Base-by-base conservation (phyloP, 1,140 invertebrate genomes). In the Lysiphlebus fabarum region DNA sequence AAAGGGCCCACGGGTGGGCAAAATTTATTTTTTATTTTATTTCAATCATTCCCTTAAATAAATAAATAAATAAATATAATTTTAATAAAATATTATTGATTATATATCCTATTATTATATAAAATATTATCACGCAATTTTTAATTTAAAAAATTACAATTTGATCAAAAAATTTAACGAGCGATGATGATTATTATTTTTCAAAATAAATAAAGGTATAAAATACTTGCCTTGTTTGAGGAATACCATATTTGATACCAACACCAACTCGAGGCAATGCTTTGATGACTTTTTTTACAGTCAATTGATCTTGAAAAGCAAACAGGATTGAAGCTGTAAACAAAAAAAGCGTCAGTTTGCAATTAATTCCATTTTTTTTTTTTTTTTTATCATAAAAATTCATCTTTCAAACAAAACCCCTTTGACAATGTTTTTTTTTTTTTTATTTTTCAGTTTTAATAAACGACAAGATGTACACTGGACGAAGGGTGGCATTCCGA, bases 191-290 rank as follows among this genome's bases (percentile, higher is more conserved):
- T n/a, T 26, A 26, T 26, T 26, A 26, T 26, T 26, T 26, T 26
- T 26, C 2, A 26, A 26, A 26, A 26, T 26, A 2, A 2, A 26
- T 26, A 26, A 26, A n/a, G n/a, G n/a, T n/a, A 41, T 49, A 7
- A 6, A 26, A 49, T 12, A 59, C 82, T 83, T 78, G 92, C 90
- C 92, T 90, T 58, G 93, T 96, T 82, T 99, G 96, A 34, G 94
- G 93, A 68, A 99, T 94, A 62, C 97, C 97, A 75, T 99, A 99
- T 81, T 99, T 99, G 80, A 98, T 95, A 65, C 97, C 97, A 40
- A 99, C 95, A n/a, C 97, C 97, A 62, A 99, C 96, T 55, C 95
- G 84, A 1, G 98, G 98, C 64, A 99, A 81, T 1, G 95, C 93
- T 81, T 98, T 97, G 74, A 99, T 96, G 57, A 99, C 95, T 81